Evolutionary conservation across 2,888 invertebrate genomes (phyloP), one percentile per base, ranked within the genome.

Genomic region (Nomada ruficornis): DNA sequence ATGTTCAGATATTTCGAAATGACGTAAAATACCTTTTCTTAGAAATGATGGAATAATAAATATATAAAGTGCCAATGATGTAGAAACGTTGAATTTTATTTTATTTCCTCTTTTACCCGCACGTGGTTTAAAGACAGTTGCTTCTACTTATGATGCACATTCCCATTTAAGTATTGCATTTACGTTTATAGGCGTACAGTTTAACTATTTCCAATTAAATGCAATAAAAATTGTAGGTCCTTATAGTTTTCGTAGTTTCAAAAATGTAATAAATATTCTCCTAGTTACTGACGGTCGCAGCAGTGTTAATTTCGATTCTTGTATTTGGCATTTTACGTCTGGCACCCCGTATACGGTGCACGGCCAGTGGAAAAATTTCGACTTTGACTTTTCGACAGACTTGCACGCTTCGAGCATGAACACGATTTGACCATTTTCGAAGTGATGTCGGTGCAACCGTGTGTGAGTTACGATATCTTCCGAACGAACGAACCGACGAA

Each of bases 381-480:
- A 74, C 67, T 76, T 69, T 47, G 74, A 57, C 42, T 64, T 68
- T 57, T 75, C 78, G 42, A 75, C 75, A 23, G 50, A 69, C 55
- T 50, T 26, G 67, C 68, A 75, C 68, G 52, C 76, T 79, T 62
- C 44, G 64, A 23, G 44, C 52, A 50, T 50, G 67, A 75, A 79
- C 76, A 79, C 79, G 79, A 64, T 76, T 79, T 69, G 64, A 79
- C 79, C 76, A 79, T 79, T 79, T 76, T 69, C 76, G 36, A 36
- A 36, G 60, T 13, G 68, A 69, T 44, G 68, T 57, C 47, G 13
- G 54, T 36, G 68, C 47, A 29, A 26, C 9, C n/a, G 64, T 68
- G 63, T 75, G 64, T 23, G 55, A 23, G 64, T 42, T 64, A 44
- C 76, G 29, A 65, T 69, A 54, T 59, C 59, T 55, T 76, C 57